These are phyloP conservation scores for Timema cristinae DNA, from an alignment of 2,888 invertebrate species.

Conservation along the genomic window DNA sequence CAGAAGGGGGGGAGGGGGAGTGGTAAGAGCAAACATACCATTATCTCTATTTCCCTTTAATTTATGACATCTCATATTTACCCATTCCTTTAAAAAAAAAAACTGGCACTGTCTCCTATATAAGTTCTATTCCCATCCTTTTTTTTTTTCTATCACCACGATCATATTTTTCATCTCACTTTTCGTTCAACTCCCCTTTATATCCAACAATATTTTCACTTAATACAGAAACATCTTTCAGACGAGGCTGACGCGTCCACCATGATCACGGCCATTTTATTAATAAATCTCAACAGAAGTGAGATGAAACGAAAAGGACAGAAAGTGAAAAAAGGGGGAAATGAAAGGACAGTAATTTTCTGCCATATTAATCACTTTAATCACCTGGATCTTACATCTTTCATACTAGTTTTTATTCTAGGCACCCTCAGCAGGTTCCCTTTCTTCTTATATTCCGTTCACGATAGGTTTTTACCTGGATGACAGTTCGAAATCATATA, in stretches of 20 bases:
- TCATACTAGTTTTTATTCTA: too few species aligned
- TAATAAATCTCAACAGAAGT: slow-evolving; percentile 17
- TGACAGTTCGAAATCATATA: too few species aligned
- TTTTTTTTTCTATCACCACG: background rate
- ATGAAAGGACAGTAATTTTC: slow-evolving; percentile 22
- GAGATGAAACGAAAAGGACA: too few species aligned
- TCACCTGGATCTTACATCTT: background rate
- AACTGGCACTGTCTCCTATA: slow-evolving; percentile 3
- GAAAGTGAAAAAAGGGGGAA: background rate
- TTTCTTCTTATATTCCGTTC: too few species aligned
- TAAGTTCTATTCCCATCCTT: background rate
- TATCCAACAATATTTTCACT: background rate
- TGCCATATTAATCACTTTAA: slow-evolving; percentile 25
- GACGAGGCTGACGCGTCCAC: background rate
- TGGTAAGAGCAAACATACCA: background rate
- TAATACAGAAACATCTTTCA: slow-evolving; percentile 18
- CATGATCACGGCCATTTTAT: background rate
- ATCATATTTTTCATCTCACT: background rate
- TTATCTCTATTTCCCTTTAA: background rate
- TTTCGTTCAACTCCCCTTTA: too few species aligned
- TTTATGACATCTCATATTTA: slow-evolving; percentile 23
- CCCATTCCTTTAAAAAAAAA: slow-evolving; percentile 10
- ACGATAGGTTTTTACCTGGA: too few species aligned
- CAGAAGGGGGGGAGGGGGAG: background rate
- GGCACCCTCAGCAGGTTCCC: too few species aligned